Evolutionary conservation across 1,140 invertebrate species (phyloP).

Genomic region (Drosophila insularis): DNA sequence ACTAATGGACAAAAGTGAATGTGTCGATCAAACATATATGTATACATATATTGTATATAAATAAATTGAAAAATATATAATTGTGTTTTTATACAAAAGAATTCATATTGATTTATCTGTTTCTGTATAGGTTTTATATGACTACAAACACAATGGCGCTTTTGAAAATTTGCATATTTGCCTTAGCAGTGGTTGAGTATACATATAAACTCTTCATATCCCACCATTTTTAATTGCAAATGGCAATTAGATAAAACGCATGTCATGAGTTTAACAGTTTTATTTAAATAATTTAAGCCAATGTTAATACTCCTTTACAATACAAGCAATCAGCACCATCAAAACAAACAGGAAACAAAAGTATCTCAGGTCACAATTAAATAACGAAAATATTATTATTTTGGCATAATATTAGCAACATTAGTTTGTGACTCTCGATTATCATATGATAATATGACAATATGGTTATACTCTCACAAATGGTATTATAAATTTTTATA

Average conservation of each 20-base stretch:
- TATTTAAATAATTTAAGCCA: not conserved
- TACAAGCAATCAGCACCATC: conserved; percentile 15
- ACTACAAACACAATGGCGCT: conserved; percentile 66
- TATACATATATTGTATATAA: no score
- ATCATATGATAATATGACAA: no score
- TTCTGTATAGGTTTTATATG: conserved; percentile 49
- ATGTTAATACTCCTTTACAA: conserved; percentile 13
- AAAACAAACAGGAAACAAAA: conserved; percentile 7
- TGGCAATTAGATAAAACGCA: conserved; percentile 32
- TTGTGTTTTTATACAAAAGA: not conserved
- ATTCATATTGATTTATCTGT: conserved; percentile 41
- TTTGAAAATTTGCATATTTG: conserved; percentile 78
- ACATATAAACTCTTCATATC: not conserved
- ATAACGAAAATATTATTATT: conserved; percentile 2
- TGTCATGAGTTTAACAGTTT: not conserved
- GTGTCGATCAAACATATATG: conserved; percentile 16
- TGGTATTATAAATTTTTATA: not conserved
- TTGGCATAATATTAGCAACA: conserved; percentile 7
- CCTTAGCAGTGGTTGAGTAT: conserved; percentile 72
- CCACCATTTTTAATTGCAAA: conserved; percentile 38
- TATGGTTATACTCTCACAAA: not conserved
- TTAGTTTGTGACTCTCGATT: not conserved
- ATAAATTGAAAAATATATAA: no score
- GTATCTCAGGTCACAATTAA: conserved; percentile 12
- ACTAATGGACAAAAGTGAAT: conserved; percentile 19